phyloP scores from a whole-genome alignment of 2,888 invertebrate species.

The Endotricha flammealis region DNA sequence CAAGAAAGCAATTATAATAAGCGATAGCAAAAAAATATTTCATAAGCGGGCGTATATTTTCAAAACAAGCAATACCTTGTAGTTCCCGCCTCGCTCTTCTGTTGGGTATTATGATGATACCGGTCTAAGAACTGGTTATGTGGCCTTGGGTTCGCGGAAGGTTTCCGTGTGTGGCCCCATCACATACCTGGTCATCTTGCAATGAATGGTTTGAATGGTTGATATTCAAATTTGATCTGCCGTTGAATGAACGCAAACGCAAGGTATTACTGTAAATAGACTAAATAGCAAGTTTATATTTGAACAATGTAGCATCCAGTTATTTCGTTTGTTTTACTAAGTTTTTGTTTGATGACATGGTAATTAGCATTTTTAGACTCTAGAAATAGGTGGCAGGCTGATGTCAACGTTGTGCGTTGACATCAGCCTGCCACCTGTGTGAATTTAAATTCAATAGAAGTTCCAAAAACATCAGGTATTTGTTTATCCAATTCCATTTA shows the following conservation, averaged over 20 bases:
- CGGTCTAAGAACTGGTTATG: constrained; percentile 59
- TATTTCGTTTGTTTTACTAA: too few relatives aligned
- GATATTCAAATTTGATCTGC: constrained; percentile 5
- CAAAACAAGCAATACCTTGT: constrained; percentile 14
- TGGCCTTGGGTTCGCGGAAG: constrained; percentile 60
- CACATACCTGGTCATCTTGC: constrained; percentile 24
- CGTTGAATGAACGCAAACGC: neutral
- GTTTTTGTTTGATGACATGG: too few relatives aligned
- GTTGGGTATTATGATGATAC: constrained; percentile 35
- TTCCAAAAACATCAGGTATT: too few relatives aligned
- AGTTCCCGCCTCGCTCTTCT: constrained; percentile 19
- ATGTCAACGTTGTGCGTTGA: too few relatives aligned
- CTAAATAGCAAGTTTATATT: neutral
- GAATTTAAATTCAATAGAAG: too few relatives aligned
- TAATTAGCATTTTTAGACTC: too few relatives aligned
- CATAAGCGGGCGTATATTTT: neutral
- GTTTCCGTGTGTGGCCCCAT: constrained; percentile 58
- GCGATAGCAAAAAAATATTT: neutral
- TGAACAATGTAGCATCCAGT: neutral
- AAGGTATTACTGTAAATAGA: constrained; percentile 6
- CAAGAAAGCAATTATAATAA: constrained; percentile 1
- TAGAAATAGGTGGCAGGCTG: too few relatives aligned
- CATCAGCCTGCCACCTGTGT: too few relatives aligned
- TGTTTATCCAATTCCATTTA: too few relatives aligned
- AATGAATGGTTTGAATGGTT: constrained; percentile 25